A percentile compares a stretch with the other conserved stretches of the same genome.
These are phyloP conservation scores for Holacanthella duospinosa DNA, from an alignment of 2,888 invertebrate genomes.

Conservation along the genomic window DNA sequence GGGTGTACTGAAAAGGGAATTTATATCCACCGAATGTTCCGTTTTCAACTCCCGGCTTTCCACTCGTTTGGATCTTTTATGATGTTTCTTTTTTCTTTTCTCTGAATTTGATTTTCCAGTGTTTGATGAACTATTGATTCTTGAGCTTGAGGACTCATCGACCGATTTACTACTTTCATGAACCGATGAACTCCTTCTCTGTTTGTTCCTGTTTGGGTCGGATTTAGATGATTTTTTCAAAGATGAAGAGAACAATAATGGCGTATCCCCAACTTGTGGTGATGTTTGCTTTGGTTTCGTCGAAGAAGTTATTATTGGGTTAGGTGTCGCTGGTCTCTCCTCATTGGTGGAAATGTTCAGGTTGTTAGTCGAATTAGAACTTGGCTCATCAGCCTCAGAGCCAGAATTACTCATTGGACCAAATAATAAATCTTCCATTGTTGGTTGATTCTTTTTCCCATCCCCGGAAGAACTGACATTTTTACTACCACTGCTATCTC, in stretches of 20 bases:
- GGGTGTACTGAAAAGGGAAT: slow-evolving; percentile 34
- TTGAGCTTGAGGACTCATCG: neutral
- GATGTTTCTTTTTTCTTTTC: slow-evolving; percentile 75
- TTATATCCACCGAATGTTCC: slow-evolving; percentile 26
- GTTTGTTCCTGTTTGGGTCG: slow-evolving; percentile 10
- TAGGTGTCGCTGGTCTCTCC: slow-evolving; percentile 31
- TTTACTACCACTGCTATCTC: slow-evolving; percentile 20
- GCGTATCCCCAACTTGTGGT: slow-evolving; percentile 18
- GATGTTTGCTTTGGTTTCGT: neutral
- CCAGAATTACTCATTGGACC: slow-evolving; percentile 32
- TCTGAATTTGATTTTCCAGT: slow-evolving; percentile 41
- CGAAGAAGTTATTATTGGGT: slow-evolving; percentile 13
- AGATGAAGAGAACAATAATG: slow-evolving; percentile 11
- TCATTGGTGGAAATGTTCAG: slow-evolving; percentile 14
- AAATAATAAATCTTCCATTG: slow-evolving; percentile 32
- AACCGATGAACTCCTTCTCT: slow-evolving; percentile 4
- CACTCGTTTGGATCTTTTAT: slow-evolving; percentile 55
- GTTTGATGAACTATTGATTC: neutral
- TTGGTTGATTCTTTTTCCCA: slow-evolving; percentile 22
- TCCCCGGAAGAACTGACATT: slow-evolving; percentile 14
- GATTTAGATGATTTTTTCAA: slow-evolving; percentile 14
- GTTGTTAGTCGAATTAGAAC: too few relatives aligned
- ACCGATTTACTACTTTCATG: neutral
- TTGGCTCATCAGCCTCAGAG: slow-evolving; percentile 23
- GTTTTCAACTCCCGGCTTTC: slow-evolving; percentile 50